Evolutionary conservation across 2,113 vertebrate genomes (phyloP), one percentile per base, ranked within the genome.

Genomic region (Urocolius indicus): DNA sequence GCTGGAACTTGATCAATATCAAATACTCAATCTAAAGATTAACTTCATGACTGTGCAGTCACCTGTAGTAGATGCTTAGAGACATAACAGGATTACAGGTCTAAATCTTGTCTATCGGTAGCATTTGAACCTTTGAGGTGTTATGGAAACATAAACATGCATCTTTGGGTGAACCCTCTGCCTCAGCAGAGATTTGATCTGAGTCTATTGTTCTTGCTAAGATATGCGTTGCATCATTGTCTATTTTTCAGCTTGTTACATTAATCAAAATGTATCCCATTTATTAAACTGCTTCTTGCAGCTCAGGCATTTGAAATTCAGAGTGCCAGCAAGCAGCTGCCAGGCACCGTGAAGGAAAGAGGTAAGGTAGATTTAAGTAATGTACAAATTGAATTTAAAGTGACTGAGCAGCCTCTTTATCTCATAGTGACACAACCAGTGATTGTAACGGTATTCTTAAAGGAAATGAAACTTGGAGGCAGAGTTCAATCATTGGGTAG

Each of bases 351-450:
- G 95, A 97, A 97, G 95, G 95, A 96, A 96, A 96, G 93, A 97
- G 96, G 96, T 95, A 89, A 89, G 90, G 90, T 89, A 93, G 94
- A 84, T 94, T 93, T 92, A 93, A 98, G 96, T 88, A 91, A 97
- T 89, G 93, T 95, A 97, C 96, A 98, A 98, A 98, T 97, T 97
- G 96, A 97, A 98, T 98, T 98, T 98, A 97, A 96, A 98, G 97
- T 97, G 97, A 98, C 97, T 97, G 96, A 98, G 95, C 96, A 98
- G 95, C 89, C 95, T 98, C 95, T 98, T 98, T 98, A 98, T 98
- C 97, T 98, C 95, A 96, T 68, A 79, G 97, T 96, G 97, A 98
- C 96, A 97, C 95, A 91, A 96, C 79, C 93, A 92, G 97, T 94
- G 95, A 96, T 94, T 95, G 94, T 96, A 96, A 91, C 94, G 79